These are phyloP conservation scores for Aphodius granarius DNA, from an alignment of 2,888 invertebrate species.

Conservation along the genomic window DNA sequence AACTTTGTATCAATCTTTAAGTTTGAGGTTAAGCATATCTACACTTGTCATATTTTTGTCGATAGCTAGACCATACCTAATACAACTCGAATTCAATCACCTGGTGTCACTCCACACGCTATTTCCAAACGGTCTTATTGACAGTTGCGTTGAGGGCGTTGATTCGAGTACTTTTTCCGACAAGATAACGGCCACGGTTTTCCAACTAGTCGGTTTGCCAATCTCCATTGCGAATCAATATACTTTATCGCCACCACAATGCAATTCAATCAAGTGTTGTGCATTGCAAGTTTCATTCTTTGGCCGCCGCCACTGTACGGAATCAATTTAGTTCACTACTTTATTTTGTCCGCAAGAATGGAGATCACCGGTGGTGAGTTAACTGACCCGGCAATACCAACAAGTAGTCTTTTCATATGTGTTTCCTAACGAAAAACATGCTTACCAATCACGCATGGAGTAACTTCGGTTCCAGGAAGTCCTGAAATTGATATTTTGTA, in stretches of 20 bases:
- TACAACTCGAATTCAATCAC: background rate
- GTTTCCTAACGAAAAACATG: background rate
- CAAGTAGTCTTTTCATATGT: background rate
- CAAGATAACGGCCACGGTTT: background rate
- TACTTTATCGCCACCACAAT: constrained; percentile 9
- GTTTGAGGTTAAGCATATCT: background rate
- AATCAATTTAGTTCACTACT: constrained; percentile 9
- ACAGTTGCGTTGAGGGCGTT: background rate
- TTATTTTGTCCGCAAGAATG: constrained; percentile 3
- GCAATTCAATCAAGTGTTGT: constrained; percentile 10
- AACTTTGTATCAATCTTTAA: too few species aligned
- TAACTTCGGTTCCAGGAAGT: background rate
- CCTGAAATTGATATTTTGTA: background rate
- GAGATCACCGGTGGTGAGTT: background rate
- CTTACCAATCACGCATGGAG: background rate
- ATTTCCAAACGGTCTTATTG: background rate
- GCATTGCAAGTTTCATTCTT: background rate
- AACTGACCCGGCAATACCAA: background rate
- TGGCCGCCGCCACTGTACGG: background rate
- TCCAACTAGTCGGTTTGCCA: constrained; percentile 3
- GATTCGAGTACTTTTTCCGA: background rate
- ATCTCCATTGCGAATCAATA: constrained; percentile 13
- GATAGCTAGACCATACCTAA: background rate
- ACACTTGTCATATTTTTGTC: background rate
- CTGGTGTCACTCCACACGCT: background rate